phyloP scores from a whole-genome alignment of 1,140 invertebrate genomes.

The Diabrotica virgifera region DNA sequence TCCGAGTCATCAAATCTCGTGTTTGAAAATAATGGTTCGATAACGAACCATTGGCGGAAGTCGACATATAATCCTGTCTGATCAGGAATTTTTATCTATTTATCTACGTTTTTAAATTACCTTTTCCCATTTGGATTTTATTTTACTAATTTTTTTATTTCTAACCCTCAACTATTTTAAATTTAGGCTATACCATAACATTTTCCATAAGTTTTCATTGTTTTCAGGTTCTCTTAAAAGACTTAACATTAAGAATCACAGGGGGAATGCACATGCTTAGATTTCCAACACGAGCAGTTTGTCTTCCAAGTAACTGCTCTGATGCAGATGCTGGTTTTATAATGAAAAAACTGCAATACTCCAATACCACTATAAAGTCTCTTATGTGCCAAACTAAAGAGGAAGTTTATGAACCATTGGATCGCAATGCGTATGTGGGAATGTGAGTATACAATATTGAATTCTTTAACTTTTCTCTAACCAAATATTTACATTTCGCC shows the following conservation, averaged over 20 bases:
- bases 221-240: not conserved
- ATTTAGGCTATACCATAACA: no score
- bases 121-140: no score
- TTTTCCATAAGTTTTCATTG: not conserved
- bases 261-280: not conserved
- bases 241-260: not conserved
- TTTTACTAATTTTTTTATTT: no score
- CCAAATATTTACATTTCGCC: no score
- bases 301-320: conserved; percentile 9
- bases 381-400: conserved; percentile 5
- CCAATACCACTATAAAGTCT: not conserved
- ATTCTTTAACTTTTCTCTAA: no score
- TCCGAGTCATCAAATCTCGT: no score
- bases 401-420: conserved; percentile 4
- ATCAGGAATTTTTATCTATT: no score
- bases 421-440: not conserved
- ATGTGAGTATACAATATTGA: not conserved
- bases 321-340: not conserved
- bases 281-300: conserved; percentile 6
- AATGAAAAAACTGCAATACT: not conserved
- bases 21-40: no score
- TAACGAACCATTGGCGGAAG: no score
- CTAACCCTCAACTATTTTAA: no score
- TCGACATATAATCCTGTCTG: no score
- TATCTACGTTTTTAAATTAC: no score